Evolutionary conservation across 2,113 vertebrate genomes (phyloP).

Genomic region (Helogale parvula): DNA sequence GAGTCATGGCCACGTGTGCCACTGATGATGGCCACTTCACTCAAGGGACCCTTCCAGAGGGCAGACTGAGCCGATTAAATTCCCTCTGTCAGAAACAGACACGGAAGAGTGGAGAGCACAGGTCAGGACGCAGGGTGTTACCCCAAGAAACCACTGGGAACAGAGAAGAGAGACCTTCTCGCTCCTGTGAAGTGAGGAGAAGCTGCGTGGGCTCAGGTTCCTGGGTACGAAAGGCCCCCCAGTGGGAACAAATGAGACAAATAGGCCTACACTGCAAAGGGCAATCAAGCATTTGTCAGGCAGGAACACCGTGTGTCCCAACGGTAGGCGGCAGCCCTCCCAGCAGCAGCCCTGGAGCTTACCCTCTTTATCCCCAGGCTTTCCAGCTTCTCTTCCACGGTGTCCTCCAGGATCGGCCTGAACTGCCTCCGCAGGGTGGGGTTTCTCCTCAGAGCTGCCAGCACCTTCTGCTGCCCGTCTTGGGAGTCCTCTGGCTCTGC

Average conservation of each 20-base stretch:
- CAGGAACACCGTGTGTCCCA: neutral
- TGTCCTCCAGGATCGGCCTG: slow-evolving; percentile 79
- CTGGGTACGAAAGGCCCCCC: neutral
- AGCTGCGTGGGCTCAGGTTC: neutral
- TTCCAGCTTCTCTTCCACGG: slow-evolving; percentile 84
- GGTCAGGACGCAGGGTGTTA: neutral
- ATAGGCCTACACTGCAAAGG: neutral
- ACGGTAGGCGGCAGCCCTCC: neutral
- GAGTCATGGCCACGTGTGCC: neutral
- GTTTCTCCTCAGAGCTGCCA: slow-evolving; percentile 69
- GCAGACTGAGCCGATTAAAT: neutral
- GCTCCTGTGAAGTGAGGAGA: neutral
- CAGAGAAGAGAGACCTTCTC: neutral
- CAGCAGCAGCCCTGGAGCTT: neutral
- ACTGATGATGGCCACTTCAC: neutral
- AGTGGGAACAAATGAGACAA: neutral
- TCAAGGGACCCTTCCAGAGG: neutral
- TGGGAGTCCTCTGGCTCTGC: slow-evolving; percentile 60
- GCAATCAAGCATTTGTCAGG: neutral
- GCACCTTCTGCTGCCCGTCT: slow-evolving; percentile 44
- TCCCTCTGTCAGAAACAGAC: neutral
- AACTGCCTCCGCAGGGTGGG: slow-evolving; percentile 80
- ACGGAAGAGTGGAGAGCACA: neutral
- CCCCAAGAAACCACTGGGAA: neutral
- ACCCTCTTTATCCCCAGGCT: slow-evolving; percentile 82